Conservation (phyloP, 1,140 invertebrate genomes). For the Uloborus diversus region DNA sequence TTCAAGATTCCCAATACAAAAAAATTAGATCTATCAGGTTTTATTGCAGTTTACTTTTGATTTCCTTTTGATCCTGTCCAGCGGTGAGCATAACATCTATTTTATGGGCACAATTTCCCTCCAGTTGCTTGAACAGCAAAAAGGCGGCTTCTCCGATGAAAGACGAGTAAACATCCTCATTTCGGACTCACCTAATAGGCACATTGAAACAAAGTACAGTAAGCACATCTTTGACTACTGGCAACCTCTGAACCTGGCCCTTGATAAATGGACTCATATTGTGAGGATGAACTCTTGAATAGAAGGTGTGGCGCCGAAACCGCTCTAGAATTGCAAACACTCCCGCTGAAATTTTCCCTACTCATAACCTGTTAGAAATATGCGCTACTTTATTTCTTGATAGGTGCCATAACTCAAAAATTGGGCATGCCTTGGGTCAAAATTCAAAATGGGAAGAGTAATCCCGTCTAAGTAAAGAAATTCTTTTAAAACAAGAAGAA, state of each 20-base stretch:
- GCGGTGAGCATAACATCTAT: neutral
- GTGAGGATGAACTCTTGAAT: neutral
- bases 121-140: neutral
- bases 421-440: too few species aligned
- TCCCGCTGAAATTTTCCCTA: neutral
- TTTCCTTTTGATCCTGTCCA: neutral
- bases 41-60: too few species aligned
- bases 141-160: conserved; percentile 1
- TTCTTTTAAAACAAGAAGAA: too few species aligned
- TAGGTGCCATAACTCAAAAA: too few species aligned
- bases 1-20: too few species aligned
- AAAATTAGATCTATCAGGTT: too few species aligned
- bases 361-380: too few species aligned
- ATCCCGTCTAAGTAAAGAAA: too few species aligned
- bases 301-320: neutral
- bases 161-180: neutral
- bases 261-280: conserved; percentile 4
- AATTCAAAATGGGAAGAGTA: too few species aligned
- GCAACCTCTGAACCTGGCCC: conserved; percentile 1
- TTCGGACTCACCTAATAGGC: neutral
- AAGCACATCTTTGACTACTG: conserved; percentile 1
- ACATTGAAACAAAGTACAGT: conserved; percentile 29
- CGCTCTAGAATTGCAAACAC: neutral
- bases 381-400: too few species aligned
- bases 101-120: neutral